A percentile compares a stretch with the other conserved stretches of the same genome.
phyloP scores from a whole-genome alignment of 64 coral and sea anemone genomes.

The Pachyseris speciosa region DNA sequence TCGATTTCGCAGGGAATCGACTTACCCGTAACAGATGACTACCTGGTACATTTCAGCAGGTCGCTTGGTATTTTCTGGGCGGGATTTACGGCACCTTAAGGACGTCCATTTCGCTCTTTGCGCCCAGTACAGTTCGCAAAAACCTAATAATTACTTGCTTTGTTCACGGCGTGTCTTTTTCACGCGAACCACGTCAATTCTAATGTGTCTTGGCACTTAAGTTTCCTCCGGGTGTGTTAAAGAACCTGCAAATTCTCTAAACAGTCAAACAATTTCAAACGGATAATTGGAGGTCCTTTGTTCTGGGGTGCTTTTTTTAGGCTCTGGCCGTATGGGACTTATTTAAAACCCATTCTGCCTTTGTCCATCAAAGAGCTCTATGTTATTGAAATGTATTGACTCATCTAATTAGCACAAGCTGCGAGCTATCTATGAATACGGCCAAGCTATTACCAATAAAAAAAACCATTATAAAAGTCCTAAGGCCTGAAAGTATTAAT shows the following conservation, averaged over 20 bases:
- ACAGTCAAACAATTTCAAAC: constrained; percentile 50
- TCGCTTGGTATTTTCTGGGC: constrained; percentile 43
- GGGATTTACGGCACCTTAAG: constrained; percentile 51
- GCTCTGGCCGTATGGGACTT: constrained; percentile 39
- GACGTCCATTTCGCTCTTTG: constrained; percentile 26
- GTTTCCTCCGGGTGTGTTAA: constrained; percentile 24
- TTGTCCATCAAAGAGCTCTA: constrained; percentile 45
- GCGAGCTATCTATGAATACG: constrained; percentile 17
- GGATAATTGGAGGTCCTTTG: constrained; percentile 19
- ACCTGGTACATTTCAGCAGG: constrained; percentile 72
- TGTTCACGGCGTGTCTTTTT: constrained; percentile 65
- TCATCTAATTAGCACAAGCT: constrained; percentile 76
- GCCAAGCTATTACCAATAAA: constrained; percentile 22
- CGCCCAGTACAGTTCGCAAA: constrained; percentile 49
- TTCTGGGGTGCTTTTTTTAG: neutral
- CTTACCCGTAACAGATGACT: constrained; percentile 51
- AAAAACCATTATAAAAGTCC: constrained; percentile 40
- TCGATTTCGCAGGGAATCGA: constrained; percentile 25
- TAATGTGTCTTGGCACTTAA: constrained; percentile 13
- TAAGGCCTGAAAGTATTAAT: neutral
- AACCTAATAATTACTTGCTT: constrained; percentile 72
- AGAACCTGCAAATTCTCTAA: constrained; percentile 1
- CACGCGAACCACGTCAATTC: constrained; percentile 54
- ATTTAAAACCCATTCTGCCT: constrained; percentile 14
- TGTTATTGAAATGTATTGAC: constrained; percentile 79